Conservation (phyloP, 2,113 vertebrate species). For the Edolisoma coerulescens region DNA sequence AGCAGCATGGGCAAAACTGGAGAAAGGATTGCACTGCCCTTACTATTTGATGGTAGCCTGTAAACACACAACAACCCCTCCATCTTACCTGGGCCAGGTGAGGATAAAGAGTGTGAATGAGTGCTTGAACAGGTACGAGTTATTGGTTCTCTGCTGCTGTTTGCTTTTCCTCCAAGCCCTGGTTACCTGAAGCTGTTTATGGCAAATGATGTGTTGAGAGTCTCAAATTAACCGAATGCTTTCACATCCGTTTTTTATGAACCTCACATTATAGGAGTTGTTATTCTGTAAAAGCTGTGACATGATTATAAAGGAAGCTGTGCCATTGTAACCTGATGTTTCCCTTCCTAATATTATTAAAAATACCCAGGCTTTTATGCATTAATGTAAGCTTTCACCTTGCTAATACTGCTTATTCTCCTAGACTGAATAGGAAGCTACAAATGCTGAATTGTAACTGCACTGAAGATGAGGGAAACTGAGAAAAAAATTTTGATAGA, state of each 20-base stretch:
- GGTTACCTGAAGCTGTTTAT: background rate
- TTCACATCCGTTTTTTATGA: background rate
- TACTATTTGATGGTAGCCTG: background rate
- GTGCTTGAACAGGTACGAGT: background rate
- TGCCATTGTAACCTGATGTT: background rate
- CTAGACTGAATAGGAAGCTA: background rate
- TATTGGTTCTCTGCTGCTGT: background rate
- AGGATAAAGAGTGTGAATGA: background rate
- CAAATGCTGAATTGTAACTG: background rate
- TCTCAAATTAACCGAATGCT: background rate
- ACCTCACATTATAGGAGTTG: background rate
- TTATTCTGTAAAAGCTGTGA: background rate
- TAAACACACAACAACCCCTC: background rate
- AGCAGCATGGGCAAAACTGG: background rate
- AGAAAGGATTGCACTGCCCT: background rate
- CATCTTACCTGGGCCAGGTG: background rate
- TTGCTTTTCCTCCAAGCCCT: background rate
- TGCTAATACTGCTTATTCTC: background rate
- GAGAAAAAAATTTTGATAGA: background rate
- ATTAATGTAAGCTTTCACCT: background rate
- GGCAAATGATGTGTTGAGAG: background rate
- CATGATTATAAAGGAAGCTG: background rate
- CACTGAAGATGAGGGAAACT: background rate
- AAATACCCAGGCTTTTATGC: background rate
- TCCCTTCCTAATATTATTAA: background rate